Base-by-base conservation (phyloP, 2,888 invertebrate genomes). In the Machimus atricapillus region DNA sequence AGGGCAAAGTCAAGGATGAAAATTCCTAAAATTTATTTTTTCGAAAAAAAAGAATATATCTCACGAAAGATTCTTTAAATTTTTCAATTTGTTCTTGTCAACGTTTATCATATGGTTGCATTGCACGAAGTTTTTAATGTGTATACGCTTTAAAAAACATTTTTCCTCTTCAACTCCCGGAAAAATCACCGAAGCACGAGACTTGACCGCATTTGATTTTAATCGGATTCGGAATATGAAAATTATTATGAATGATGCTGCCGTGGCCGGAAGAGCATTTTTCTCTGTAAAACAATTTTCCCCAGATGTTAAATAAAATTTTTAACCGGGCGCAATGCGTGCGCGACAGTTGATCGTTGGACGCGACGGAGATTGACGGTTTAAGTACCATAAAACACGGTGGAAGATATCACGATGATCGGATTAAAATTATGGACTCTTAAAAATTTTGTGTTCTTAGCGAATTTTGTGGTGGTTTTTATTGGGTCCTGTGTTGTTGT, bases 211-310 rank as follows among this genome's bases (percentile, higher is more conserved):
- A 78, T 40, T 78, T 34, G 23, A 43, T 40, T 78, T 40, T 78
- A 78, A 78, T 78, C 78, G 40, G 40, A 46, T 78, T 78, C 14
- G 16, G 27, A 78, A 43, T 78, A 43, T 76, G 37, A 76, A 76
- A 76, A 76, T 76, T 76, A 76, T 76, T 34, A 76, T 76, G 76
- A 19, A 34, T 34, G 9, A 7, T 34, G 16, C 14, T 74, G 37
- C 12, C 40, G 78, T 40, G 43, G 43, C 78, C 78, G 78, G 78
- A 78, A 78, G 78, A 78, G 78, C 12, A 40, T n/a, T 78, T 78
- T 78, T 43, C 78, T 40, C 43, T 12, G 43, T 9, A 78, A 40
- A 66, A 66, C 66, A 27, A 27, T 66, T 66, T 66, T 40, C 78
- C 43, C 43, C 43, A 46, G 46, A 46, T 8, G 23, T 66, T 27